phyloP scores from a whole-genome alignment of 2,888 invertebrate genomes.

The Nephrocerus scutellatus region DNA sequence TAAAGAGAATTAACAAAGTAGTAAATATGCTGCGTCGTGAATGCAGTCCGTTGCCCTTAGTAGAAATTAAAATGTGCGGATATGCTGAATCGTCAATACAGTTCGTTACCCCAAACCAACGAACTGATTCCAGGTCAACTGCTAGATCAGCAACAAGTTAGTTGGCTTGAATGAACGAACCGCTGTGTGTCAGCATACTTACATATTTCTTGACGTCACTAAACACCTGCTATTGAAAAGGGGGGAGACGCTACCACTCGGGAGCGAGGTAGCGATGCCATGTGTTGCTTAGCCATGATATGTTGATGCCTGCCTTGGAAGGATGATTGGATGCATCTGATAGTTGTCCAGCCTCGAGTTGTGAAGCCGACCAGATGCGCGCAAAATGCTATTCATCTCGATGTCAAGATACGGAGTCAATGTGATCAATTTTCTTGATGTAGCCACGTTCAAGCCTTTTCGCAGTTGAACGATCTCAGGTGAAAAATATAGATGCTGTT shows the following conservation, averaged over 20 bases:
- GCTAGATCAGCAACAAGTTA: no score
- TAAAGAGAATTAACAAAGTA: no score
- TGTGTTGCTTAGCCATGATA: slow-evolving; percentile 3
- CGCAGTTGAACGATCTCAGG: slow-evolving; percentile 2
- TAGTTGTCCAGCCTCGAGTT: not conserved
- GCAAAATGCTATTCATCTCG: not conserved
- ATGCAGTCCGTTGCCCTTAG: no score
- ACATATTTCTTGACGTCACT: no score
- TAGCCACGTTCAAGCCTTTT: slow-evolving; percentile 3
- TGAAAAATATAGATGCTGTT: no score
- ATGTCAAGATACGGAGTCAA: not conserved
- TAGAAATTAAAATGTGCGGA: no score
- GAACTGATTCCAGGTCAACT: no score
- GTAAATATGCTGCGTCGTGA: no score
- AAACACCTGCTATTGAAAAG: not conserved
- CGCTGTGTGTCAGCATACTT: no score
- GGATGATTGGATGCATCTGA: slow-evolving; percentile 6
- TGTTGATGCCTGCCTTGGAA: slow-evolving; percentile 1
- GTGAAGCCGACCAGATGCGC: slow-evolving; percentile 1
- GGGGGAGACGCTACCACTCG: not conserved
- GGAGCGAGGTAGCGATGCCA: slow-evolving; percentile 1
- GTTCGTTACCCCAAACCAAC: no score
- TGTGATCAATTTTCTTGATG: slow-evolving; percentile 3
- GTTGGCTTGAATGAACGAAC: no score
- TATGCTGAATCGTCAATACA: no score